Evolutionary conservation across 2,888 invertebrate species (phyloP), one percentile per base, ranked within the genome.

Genomic region (Sympetrum striolatum): DNA sequence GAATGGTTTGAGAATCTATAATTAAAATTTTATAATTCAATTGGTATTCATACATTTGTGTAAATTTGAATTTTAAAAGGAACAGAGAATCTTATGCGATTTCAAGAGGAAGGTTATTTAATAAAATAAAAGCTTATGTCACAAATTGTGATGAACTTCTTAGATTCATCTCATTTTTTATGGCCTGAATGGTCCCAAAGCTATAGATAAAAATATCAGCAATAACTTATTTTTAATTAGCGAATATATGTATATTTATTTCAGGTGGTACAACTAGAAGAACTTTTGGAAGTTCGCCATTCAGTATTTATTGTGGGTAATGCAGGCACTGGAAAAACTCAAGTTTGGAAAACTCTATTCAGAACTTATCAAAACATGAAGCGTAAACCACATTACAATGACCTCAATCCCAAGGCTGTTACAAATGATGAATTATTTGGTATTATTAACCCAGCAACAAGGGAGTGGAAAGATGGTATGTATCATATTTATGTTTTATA

Each of bases 351-450:
- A 93, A 98, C 98, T 0, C 94, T 99, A 1, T 96, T 96, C 93
- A 96, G 95, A 92, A 98, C 98, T 0, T 98, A 98, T 93, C 94
- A 95, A 90, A 97, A 98, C 94, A 95, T 97, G 92, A 97, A 97
- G 93, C 93, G 95, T 91, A 98, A 97, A 93, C 98, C 98, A 0
- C 94, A 96, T 91, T 98, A 96, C 92, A 97, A 97, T 92, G 99
- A 99, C 93, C 94, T 99, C n/a, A 98, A 98, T 93, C 98, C 99
- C 0, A 98, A 99, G 93, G 98, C 98, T 18, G 98, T 99, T 10
- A 98, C 98, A 0, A 98, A 98, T 93, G 98, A 99, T 93, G 99
- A 99, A 93, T 94, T 99, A 64, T 99, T 98, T 94, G 99, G 99
- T 10, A 96, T 98, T 90, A 98, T 99, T 91, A 98, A 98, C 94